Conservation (phyloP, 2,888 invertebrate genomes). For the Blera fallax region DNA sequence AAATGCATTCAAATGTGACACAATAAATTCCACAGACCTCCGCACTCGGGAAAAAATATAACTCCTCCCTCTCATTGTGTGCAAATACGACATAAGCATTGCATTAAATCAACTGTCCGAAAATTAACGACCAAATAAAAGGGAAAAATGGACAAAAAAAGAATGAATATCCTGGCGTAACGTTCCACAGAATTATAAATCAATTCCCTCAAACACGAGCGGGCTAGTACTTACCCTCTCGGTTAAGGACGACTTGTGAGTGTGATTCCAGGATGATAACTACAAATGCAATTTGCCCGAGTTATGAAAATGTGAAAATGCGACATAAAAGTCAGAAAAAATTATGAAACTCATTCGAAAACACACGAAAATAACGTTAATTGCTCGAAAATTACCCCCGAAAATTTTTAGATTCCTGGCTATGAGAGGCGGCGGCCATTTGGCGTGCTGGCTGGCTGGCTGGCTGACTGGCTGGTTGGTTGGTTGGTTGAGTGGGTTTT, state of each 20-base stretch:
- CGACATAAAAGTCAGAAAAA: no score
- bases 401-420: slow-evolving; percentile 38
- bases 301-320: slow-evolving; percentile 52
- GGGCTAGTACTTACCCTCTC: slow-evolving; percentile 14
- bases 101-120: slow-evolving; percentile 71
- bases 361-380: slow-evolving; percentile 56
- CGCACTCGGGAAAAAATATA: neutral
- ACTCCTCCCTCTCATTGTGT: slow-evolving; percentile 1
- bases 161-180: slow-evolving; percentile 37
- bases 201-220: slow-evolving; percentile 52
- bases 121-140: slow-evolving; percentile 68
- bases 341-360: slow-evolving; percentile 17
- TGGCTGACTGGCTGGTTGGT: no score
- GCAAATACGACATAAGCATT: slow-evolving; percentile 65
- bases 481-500: slow-evolving; percentile 55
- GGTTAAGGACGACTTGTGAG: slow-evolving; percentile 45
- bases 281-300: slow-evolving; percentile 60
- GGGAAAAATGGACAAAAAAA: slow-evolving; percentile 20
- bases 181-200: slow-evolving; percentile 53
- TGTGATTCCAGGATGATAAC: slow-evolving; percentile 38
- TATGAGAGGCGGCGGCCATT: neutral
- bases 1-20: slow-evolving; percentile 67
- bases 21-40: slow-evolving; percentile 27
- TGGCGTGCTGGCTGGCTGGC: no score
- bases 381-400: slow-evolving; percentile 58